These are phyloP conservation scores for Neodiprion virginianus DNA, from an alignment of 1,140 invertebrate genomes.

Conservation along the genomic window DNA sequence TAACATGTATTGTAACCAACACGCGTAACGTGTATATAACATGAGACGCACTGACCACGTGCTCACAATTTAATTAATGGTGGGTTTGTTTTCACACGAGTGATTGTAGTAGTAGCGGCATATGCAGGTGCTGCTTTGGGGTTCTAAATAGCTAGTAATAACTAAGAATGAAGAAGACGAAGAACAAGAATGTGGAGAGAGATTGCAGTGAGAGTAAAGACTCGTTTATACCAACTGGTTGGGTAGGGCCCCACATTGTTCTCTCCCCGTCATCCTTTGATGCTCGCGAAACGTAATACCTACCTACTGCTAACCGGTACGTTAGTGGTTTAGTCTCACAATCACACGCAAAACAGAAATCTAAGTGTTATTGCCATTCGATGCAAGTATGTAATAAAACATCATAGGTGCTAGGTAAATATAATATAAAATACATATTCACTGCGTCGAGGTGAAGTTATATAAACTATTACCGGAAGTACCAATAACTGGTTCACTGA, in stretches of 20 bases:
- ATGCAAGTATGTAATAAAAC: too few relatives aligned
- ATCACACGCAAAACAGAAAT: too few relatives aligned
- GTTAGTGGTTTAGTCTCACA: too few relatives aligned
- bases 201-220: neutral
- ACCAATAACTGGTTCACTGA: too few relatives aligned
- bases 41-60: conserved; percentile 13
- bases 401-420: too few relatives aligned
- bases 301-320: too few relatives aligned
- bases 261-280: neutral
- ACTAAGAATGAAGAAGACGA: conserved; percentile 19
- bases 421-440: too few relatives aligned
- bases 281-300: neutral
- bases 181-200: neutral
- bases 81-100: conserved; percentile 12
- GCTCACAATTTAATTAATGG: conserved; percentile 9
- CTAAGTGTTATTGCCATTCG: too few relatives aligned
- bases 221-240: neutral
- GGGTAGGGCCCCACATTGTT: neutral
- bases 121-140: neutral
- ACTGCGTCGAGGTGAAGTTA: too few relatives aligned
- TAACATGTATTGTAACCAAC: neutral
- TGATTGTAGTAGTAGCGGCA: neutral
- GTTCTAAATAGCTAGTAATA: too few relatives aligned
- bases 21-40: neutral
- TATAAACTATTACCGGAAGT: too few relatives aligned